A percentile compares a stretch with the other conserved stretches of the same genome.
Conservation (phyloP, 53 echinoderm and acorn worm genomes). For the Holothuria leucospilota region DNA sequence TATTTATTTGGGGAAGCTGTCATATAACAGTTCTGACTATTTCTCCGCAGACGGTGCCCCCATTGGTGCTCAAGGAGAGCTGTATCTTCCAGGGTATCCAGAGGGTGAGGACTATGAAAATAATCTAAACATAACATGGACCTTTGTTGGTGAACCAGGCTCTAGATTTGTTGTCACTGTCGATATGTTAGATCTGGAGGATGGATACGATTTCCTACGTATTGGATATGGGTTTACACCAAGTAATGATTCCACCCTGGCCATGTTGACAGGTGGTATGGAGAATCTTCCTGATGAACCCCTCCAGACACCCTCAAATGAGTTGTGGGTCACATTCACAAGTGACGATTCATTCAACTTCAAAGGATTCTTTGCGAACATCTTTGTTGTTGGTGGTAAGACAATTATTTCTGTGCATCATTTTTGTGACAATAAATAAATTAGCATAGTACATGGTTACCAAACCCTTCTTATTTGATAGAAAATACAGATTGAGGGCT, state of each 20-base stretch:
- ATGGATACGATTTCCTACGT: neutral
- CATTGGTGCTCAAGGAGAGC: neutral
- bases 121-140: neutral
- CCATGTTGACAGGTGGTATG: neutral
- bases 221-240: slow-evolving; percentile 14
- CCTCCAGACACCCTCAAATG: neutral
- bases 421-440: neutral
- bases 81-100: slow-evolving; percentile 10
- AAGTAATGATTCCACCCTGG: neutral
- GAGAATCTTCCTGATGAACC: neutral
- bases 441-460: too few relatives aligned
- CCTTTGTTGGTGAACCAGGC: neutral
- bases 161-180: neutral
- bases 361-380: slow-evolving; percentile 8
- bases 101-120: neutral
- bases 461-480: too few relatives aligned
- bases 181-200: neutral
- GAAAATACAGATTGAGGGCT: too few relatives aligned
- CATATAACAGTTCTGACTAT: too few relatives aligned
- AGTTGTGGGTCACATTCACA: slow-evolving; percentile 16
- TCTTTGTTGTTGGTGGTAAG: neutral
- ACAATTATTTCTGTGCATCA: neutral
- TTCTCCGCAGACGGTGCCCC: neutral
- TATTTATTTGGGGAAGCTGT: too few relatives aligned
- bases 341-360: slow-evolving; percentile 26